phyloP scores from a whole-genome alignment of 2,888 invertebrate genomes.

The Cephus nigrinus region DNA sequence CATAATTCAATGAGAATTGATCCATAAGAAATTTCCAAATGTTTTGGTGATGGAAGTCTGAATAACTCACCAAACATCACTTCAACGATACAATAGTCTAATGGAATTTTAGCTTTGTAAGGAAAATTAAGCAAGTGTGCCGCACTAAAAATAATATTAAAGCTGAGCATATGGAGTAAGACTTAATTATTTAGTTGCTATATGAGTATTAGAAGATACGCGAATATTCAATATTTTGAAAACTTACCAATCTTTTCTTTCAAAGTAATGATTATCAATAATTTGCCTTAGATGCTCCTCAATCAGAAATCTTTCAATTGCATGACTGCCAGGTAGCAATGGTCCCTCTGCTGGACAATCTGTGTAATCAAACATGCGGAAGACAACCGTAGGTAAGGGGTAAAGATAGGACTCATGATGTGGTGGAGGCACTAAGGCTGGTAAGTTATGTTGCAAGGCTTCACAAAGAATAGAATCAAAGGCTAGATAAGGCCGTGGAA shows the following conservation, averaged over 20 bases:
- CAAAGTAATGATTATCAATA: conserved; percentile 85
- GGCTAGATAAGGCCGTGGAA: conserved; percentile 93
- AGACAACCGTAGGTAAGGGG: conserved; percentile 95
- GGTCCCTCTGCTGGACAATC: conserved; percentile 93
- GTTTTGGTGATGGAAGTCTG: conserved; percentile 88
- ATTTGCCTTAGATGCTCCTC: conserved; percentile 97
- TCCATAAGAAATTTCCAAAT: conserved; percentile 93
- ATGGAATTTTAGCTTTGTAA: conserved; percentile 91
- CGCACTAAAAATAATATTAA: conserved; percentile 70
- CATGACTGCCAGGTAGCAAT: conserved; percentile 93
- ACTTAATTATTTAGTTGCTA: neutral
- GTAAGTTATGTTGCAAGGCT: conserved; percentile 95
- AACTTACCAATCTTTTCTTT: conserved; percentile 89
- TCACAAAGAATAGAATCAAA: conserved; percentile 96
- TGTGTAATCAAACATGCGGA: conserved; percentile 98
- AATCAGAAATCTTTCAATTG: conserved; percentile 96
- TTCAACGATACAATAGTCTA: conserved; percentile 98
- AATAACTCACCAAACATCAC: conserved; percentile 96
- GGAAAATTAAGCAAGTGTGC: conserved; percentile 92
- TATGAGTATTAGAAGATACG: neutral
- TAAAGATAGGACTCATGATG: conserved; percentile 92
- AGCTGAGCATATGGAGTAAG: neutral
- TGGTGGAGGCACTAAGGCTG: conserved; percentile 89
- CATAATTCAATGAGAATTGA: conserved; percentile 96
- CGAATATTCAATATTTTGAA: neutral